These are phyloP conservation scores for Sebastes hopkinsi DNA, from an alignment of 2,797 vertebrate genomes.

Conservation along the genomic window DNA sequence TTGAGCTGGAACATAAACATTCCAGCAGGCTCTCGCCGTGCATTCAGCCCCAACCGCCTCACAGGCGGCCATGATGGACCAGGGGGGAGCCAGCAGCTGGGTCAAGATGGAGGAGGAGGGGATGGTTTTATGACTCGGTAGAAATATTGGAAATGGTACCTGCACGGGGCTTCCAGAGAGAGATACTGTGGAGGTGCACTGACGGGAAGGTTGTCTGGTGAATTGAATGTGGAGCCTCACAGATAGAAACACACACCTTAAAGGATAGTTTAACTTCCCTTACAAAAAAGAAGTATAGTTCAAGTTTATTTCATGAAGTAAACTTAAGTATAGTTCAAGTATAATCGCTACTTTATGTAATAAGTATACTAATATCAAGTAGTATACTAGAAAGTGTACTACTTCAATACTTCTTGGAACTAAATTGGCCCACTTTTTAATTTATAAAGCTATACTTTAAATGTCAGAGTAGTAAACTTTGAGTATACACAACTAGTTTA, in stretches of 20 bases:
- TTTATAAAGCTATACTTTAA: too few species aligned
- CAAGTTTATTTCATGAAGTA: too few species aligned
- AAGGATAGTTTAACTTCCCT: neutral
- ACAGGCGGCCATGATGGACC: slow-evolving; percentile 51
- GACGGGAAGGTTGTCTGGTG: neutral
- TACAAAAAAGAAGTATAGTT: too few species aligned
- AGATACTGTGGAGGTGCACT: neutral
- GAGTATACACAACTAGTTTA: too few species aligned
- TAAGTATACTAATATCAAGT: too few species aligned
- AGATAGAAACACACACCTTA: slow-evolving; percentile 12
- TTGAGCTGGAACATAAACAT: slow-evolving; percentile 83
- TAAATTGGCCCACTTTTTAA: too few species aligned
- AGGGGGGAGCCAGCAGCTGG: slow-evolving; percentile 36
- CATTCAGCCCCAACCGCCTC: slow-evolving; percentile 50
- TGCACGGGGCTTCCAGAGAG: slow-evolving; percentile 22
- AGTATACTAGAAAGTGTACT: too few species aligned
- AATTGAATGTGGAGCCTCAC: neutral
- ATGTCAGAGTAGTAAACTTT: too few species aligned
- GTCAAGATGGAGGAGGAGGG: slow-evolving; percentile 48
- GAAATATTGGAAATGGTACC: slow-evolving; percentile 51
- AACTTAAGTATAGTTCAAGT: too few species aligned
- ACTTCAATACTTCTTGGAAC: too few species aligned
- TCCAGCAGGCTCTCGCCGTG: slow-evolving; percentile 67
- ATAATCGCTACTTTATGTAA: too few species aligned
- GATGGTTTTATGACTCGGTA: slow-evolving; percentile 53